Percentiles rank a stretch among this genome's conserved stretches.
These are phyloP conservation scores for Lepidochitona cinerea DNA, from an alignment of 2,888 invertebrate species.

Conservation along the genomic window DNA sequence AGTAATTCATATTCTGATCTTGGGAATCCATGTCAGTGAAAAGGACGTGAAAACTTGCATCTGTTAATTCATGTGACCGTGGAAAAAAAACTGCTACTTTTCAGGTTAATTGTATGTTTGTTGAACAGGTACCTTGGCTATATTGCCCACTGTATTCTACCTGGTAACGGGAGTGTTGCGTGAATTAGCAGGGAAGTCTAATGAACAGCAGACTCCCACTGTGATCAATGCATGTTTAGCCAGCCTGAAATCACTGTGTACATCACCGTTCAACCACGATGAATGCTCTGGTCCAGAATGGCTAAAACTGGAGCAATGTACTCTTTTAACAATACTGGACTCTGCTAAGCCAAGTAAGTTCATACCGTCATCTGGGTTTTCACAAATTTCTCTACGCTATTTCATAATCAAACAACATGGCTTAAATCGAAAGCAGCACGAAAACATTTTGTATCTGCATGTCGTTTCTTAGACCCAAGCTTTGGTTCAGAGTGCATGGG, in stretches of 20 bases:
- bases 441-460: no score
- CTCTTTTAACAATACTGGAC: conserved; percentile 90
- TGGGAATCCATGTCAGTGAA: no score
- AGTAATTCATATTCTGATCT: no score
- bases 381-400: not conserved
- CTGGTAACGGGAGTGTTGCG: conserved; percentile 90
- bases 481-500: no score
- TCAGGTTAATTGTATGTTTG: no score
- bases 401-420: no score
- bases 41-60: no score
- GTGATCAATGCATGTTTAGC: conserved; percentile 83
- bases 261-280: conserved; percentile 76
- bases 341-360: conserved; percentile 75
- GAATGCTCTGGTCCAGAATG: conserved; percentile 77
- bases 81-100: no score
- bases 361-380: not conserved
- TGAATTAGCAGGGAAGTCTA: conserved; percentile 80
- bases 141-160: conserved; percentile 93
- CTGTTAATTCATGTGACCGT: no score
- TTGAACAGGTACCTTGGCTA: conserved; percentile 84
- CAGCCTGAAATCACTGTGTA: conserved; percentile 79
- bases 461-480: no score
- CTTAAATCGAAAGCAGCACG: no score
- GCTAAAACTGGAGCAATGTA: conserved; percentile 87
- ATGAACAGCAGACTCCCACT: conserved; percentile 74